Percentiles rank a stretch among this genome's conserved stretches.
These are phyloP conservation scores for Cossypha heuglini DNA, from an alignment of 2,797 vertebrate genomes.

Conservation along the genomic window DNA sequence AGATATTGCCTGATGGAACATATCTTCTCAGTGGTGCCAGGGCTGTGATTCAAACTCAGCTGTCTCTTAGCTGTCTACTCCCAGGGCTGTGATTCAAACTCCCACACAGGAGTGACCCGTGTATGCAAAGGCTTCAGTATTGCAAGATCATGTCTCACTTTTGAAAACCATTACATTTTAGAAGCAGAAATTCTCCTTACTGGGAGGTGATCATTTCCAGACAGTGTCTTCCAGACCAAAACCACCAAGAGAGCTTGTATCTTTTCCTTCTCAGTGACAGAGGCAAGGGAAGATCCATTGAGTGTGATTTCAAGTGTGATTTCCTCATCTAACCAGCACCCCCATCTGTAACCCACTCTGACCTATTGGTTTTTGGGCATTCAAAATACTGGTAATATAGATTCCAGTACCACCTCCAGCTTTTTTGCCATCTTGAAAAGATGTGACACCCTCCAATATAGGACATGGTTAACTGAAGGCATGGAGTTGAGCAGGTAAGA, in stretches of 20 bases:
- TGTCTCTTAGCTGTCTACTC: neutral
- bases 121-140: neutral
- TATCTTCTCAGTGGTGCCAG: neutral
- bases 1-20: neutral
- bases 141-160: neutral
- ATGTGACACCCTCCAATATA: neutral
- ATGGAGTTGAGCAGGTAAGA: neutral
- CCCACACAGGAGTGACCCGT: neutral
- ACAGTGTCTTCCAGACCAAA: neutral
- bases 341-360: neutral
- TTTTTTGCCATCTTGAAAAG: neutral
- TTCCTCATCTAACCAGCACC: neutral
- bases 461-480: neutral
- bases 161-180: neutral
- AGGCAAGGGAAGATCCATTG: neutral
- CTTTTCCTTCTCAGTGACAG: neutral
- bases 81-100: no score
- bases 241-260: neutral
- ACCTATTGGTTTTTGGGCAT: neutral
- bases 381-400: neutral
- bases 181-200: neutral
- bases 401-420: neutral
- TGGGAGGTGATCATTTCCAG: neutral
- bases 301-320: neutral
- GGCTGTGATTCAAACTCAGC: no score